These are phyloP conservation scores for Papilio xuthus DNA, from an alignment of 1,140 invertebrate species.

Conservation along the genomic window DNA sequence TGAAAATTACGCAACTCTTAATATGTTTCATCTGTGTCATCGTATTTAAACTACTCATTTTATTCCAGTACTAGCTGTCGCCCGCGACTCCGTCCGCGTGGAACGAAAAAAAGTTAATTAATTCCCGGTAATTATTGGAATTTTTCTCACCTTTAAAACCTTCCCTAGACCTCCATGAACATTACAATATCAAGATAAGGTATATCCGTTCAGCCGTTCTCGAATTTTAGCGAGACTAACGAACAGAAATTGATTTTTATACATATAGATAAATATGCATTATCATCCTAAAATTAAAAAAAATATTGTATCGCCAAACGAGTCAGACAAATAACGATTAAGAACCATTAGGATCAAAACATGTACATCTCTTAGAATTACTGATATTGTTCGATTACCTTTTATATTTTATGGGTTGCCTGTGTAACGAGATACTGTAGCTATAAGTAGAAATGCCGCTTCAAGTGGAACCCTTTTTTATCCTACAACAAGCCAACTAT, in stretches of 20 bases:
- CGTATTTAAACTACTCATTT: not conserved
- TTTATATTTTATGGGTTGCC: conserved; percentile 35
- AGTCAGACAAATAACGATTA: conserved; percentile 6
- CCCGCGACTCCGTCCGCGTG: too few species aligned
- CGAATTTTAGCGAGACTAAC: too few species aligned
- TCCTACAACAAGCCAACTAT: conserved; percentile 15
- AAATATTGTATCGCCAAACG: not conserved
- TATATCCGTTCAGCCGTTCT: too few species aligned
- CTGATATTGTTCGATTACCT: conserved; percentile 31
- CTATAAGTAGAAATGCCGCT: conserved; percentile 36
- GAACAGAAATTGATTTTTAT: too few species aligned
- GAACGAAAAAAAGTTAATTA: too few species aligned
- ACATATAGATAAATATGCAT: too few species aligned
- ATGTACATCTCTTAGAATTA: conserved; percentile 29
- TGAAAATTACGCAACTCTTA: conserved; percentile 25
- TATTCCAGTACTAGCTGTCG: not conserved
- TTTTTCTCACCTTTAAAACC: too few species aligned
- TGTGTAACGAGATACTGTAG: conserved; percentile 30
- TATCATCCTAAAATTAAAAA: not conserved
- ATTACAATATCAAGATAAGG: too few species aligned
- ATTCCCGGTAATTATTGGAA: too few species aligned
- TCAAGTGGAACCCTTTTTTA: conserved; percentile 37
- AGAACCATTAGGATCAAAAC: conserved; percentile 24
- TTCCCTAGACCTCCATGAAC: too few species aligned
- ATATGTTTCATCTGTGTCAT: not conserved